Conservation (phyloP, 92 coral and sea anemone genomes). For the Paragorgia papillata region DNA sequence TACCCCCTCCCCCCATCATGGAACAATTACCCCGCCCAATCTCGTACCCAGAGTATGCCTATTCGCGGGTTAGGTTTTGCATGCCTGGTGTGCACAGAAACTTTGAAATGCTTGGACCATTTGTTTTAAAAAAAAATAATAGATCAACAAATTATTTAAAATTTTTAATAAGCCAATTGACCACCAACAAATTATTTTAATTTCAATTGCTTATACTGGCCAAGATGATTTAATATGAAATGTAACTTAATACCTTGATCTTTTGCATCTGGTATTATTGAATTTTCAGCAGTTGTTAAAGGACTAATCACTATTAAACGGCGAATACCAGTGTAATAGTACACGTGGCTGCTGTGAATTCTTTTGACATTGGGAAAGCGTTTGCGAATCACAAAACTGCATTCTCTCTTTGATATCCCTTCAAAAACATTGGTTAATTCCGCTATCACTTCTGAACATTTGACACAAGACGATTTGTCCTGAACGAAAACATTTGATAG, state of each 20-base stretch:
- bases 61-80: too few species aligned
- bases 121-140: too few species aligned
- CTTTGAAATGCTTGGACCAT: too few species aligned
- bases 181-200: too few species aligned
- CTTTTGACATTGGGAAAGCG: slow-evolving; percentile 1
- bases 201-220: too few species aligned
- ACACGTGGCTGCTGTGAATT: slow-evolving; percentile 9
- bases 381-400: neutral
- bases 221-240: neutral
- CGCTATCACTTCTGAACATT: slow-evolving; percentile 20
- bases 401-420: slow-evolving; percentile 19
- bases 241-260: neutral
- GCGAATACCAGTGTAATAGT: slow-evolving; percentile 2
- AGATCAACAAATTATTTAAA: too few species aligned
- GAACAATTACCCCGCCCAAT: too few species aligned
- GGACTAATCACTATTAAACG: slow-evolving; percentile 7
- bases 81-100: too few species aligned
- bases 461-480: neutral
- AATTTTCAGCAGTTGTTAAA: neutral
- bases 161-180: too few species aligned
- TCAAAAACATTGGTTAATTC: slow-evolving; percentile 13
- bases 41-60: too few species aligned
- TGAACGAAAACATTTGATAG: neutral
- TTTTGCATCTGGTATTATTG: neutral
- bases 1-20: too few species aligned